phyloP scores from a whole-genome alignment of 2,113 vertebrate genomes.

The Nothobranchius kuhntae region DNA sequence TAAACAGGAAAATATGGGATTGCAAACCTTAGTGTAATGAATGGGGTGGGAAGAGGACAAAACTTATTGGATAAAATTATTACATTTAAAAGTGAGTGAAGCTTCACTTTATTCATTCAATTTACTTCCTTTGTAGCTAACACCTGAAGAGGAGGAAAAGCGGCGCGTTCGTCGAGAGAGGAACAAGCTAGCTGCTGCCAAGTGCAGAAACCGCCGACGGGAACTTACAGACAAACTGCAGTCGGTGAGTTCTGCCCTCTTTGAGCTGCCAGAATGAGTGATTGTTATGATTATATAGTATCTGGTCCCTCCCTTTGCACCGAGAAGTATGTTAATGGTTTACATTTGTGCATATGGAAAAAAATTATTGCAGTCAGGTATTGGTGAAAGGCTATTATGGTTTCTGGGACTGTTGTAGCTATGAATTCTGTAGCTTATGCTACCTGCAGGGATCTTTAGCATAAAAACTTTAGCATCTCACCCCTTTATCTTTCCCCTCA shows the following conservation, averaged over 20 bases:
- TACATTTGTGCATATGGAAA: constrained; percentile 16
- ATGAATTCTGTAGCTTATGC: constrained; percentile 24
- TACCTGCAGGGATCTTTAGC: constrained; percentile 8
- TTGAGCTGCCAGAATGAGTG: constrained; percentile 35
- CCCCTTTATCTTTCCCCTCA: background rate
- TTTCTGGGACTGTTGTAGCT: constrained; percentile 25
- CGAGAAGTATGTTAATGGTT: constrained; percentile 20
- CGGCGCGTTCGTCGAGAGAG: constrained; percentile 88
- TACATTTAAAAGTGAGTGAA: constrained; percentile 8
- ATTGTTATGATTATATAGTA: constrained; percentile 37
- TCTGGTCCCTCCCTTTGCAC: constrained; percentile 12
- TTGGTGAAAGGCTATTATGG: constrained; percentile 20
- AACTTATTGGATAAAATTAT: background rate
- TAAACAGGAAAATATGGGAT: background rate
- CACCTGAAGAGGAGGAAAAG: constrained; percentile 94
- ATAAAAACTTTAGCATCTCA: background rate
- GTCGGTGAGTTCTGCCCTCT: constrained; percentile 82
- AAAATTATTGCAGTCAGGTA: constrained; percentile 25
- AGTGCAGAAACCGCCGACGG: constrained; percentile 91
- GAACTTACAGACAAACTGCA: constrained; percentile 94
- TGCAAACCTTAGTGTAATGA: background rate
- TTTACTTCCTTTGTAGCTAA: constrained; percentile 76
- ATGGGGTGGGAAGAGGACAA: background rate
- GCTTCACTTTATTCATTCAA: constrained; percentile 9
- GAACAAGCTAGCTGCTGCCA: constrained; percentile 94